These are phyloP conservation scores for Indicator maculatus DNA, from an alignment of 2,113 vertebrate species.

Conservation along the genomic window DNA sequence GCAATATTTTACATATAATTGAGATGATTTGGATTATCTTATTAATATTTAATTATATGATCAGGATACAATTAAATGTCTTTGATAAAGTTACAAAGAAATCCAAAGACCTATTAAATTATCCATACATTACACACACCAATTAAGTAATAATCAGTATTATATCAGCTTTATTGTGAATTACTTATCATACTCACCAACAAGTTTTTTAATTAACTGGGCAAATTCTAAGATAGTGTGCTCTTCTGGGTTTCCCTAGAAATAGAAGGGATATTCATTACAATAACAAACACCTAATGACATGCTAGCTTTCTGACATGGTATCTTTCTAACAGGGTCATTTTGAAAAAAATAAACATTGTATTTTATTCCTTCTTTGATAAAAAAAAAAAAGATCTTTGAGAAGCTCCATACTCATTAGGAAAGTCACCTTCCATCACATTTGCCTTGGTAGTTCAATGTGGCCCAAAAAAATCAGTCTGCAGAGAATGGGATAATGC, in stretches of 20 bases:
- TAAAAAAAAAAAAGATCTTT: neutral
- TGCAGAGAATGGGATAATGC: neutral
- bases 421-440: neutral
- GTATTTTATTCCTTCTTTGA: neutral
- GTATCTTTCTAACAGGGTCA: neutral
- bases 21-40: neutral
- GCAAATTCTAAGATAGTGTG: slow-evolving; percentile 98
- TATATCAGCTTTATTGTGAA: neutral
- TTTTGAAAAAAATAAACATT: neutral
- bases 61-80: neutral
- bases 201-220: slow-evolving; percentile 94
- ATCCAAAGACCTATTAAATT: slow-evolving; percentile 23
- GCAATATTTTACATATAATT: neutral
- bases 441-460: neutral
- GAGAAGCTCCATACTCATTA: neutral
- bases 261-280: slow-evolving; percentile 28
- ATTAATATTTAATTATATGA: slow-evolving; percentile 16
- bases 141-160: slow-evolving; percentile 13
- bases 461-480: neutral
- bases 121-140: slow-evolving; percentile 1
- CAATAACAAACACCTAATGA: neutral
- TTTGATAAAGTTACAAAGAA: slow-evolving; percentile 26
- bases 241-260: slow-evolving; percentile 97
- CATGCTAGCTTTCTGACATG: neutral
- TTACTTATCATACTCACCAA: slow-evolving; percentile 83